Evolutionary conservation across 30 jellyfish, hydroid and myxozoan species (phyloP), one percentile per base, ranked within the genome.

Genomic region (Morbakka virulenta): DNA sequence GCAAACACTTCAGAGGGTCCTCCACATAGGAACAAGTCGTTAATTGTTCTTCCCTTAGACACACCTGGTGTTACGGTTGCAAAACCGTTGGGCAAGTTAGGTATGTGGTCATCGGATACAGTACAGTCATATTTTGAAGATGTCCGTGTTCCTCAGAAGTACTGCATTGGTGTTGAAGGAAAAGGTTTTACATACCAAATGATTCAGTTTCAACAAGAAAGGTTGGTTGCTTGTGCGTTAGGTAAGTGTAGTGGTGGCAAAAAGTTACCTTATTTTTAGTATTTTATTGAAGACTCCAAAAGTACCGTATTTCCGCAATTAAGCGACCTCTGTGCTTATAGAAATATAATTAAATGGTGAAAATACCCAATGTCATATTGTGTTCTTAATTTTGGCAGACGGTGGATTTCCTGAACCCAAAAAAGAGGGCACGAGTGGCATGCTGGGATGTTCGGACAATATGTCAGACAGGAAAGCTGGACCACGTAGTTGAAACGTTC

Each of bases 1-100:
- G 99, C 99, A 35, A 93, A 93, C 81, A 93, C 99, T 30, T 80
- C 96, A 63, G 96, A 85, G 22, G 98, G 96, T 4, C 89, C 77
- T 2, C 87, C 89, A 57, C 96, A 93, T 65, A 74, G 41, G 82
- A 93, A 93, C 72, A 93, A 93, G 81, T 87, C 95, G 28, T 64
- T 93, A 30, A 85, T 93, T 4, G 77, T 86, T 68, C 49, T 93
- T n/a, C 99, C 99, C 9, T 80, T 87, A 72, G 76, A 86, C n/a
- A 80, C 95, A 1, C 89, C 79, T 24, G 99, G 99, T 2, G 77
- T 93, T 29, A 69, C 91, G 1, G 91, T 77, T 32, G 87, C 76
- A 53, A 91, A 74, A 66, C 52, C 57, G 47, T 30, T 93, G 0
- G 75, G 86, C 12, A 93, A 93, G 64, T 94, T 93, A 23, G 99